Evolutionary conservation across 2,113 vertebrate species (phyloP).

Genomic region (Hyla sarda): DNA sequence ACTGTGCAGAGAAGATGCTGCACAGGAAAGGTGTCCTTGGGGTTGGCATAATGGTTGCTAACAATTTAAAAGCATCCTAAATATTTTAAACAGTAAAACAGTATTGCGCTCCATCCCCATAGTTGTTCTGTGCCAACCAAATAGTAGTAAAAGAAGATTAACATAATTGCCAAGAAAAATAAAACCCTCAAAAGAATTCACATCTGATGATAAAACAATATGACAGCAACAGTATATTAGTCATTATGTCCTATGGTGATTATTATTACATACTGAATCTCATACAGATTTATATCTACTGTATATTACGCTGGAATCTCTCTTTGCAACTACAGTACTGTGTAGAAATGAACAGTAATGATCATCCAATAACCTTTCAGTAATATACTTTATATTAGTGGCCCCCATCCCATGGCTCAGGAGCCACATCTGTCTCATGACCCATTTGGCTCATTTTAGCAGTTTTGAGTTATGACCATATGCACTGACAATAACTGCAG

Average conservation of each 20-base stretch:
- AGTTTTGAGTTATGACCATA: too few species aligned
- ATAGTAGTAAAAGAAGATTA: neutral
- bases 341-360: too few species aligned
- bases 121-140: neutral
- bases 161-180: neutral
- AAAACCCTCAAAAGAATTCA: neutral
- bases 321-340: too few species aligned
- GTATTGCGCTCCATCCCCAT: neutral
- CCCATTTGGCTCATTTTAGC: too few species aligned
- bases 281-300: neutral
- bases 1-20: neutral
- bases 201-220: neutral
- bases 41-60: slow-evolving; percentile 1
- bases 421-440: too few species aligned
- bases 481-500: too few species aligned
- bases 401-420: too few species aligned
- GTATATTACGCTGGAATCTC: too few species aligned
- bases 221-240: neutral
- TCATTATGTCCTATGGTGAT: neutral
- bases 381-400: too few species aligned
- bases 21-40: neutral
- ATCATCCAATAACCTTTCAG: too few species aligned
- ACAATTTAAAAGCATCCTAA: slow-evolving; percentile 50
- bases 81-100: slow-evolving; percentile 41
- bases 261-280: neutral